Evolutionary conservation across 1,140 invertebrate genomes (phyloP).

Genomic region (Dreissena rostriformis): DNA sequence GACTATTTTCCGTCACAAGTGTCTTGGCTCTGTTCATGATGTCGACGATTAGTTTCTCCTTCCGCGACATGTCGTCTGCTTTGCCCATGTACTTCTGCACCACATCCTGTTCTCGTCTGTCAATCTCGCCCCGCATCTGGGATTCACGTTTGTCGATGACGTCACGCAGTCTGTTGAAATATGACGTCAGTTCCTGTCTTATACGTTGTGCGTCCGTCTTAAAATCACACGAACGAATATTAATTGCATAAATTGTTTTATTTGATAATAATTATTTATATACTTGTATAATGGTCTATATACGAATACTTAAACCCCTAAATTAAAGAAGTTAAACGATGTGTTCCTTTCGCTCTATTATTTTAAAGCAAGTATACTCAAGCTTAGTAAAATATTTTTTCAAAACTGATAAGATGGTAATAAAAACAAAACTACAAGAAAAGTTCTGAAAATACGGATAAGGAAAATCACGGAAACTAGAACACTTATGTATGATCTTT

Average conservation of each 20-base stretch:
- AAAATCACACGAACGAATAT: background rate
- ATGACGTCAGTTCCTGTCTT: conserved; percentile 16
- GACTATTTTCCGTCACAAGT: conserved; percentile 22
- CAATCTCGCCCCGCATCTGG: background rate
- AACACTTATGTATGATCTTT: too few species aligned
- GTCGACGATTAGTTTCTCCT: conserved; percentile 20
- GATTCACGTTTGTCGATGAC: conserved; percentile 24
- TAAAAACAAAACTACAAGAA: background rate
- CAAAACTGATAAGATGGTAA: background rate
- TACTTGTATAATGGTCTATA: background rate
- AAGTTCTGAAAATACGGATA: too few species aligned
- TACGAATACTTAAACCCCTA: background rate
- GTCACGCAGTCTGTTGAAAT: conserved; percentile 28
- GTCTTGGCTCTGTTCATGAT: background rate
- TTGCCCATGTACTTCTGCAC: conserved; percentile 21
- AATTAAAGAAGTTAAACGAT: background rate
- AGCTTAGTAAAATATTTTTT: background rate
- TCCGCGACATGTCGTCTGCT: background rate
- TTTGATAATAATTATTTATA: background rate
- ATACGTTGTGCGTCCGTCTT: conserved; percentile 29
- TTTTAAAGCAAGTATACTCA: background rate
- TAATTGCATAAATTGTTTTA: background rate
- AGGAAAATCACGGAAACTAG: too few species aligned
- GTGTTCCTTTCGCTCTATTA: background rate
- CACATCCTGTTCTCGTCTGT: conserved; percentile 19